Base-by-base conservation (phyloP, 2,888 invertebrate genomes). In the Odontocerum albicorne region DNA sequence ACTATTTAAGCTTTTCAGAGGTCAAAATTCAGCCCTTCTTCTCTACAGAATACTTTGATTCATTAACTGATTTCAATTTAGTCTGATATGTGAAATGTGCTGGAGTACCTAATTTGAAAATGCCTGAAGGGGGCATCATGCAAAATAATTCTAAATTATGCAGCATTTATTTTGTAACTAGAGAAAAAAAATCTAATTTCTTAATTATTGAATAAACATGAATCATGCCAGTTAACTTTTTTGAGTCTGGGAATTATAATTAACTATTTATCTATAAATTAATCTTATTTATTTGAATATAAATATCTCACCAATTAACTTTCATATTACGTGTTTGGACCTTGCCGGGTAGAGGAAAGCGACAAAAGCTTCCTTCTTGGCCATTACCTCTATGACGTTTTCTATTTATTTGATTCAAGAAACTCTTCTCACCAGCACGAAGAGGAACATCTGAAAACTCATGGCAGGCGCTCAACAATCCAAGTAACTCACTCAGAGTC, bases 281-380 rank as follows among this genome's bases (percentile, higher is more conserved):
- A 52, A 40, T 40, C 22, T n/a, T 12, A 8, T n/a, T n/a, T 35
- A 7, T 12, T 35, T n/a, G 13, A 35, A 35, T 35, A 35, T 8
- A n/a, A 20, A 19, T n/a, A 2, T 17, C 10, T 13, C 42, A 86
- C 87, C 86, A 86, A 66, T 84, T 87, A n/a, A 88, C 77, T 72
- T 91, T 91, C 85, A 88, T 86, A 63, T 85, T 83, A 46, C 79
- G 72, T 1, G 83, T 85, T 65, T 77, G 85, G 38, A 91, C 86
- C 69, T 81, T 85, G 38, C 88, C 89, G 60, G 79, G 78, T 68
- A 90, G 75, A 1, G 87, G 86, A 70, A 81, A 89, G 6, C 89
- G 75, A 55, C 88, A 84, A 0, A 83, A 81, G 0, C 71, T 65
- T 0, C 70, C 68, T 16, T 33, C 22, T 0, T 69, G 59, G 4